Evolutionary conservation across 1,140 invertebrate species (phyloP).

Genomic region (Drosophila jambulina): DNA sequence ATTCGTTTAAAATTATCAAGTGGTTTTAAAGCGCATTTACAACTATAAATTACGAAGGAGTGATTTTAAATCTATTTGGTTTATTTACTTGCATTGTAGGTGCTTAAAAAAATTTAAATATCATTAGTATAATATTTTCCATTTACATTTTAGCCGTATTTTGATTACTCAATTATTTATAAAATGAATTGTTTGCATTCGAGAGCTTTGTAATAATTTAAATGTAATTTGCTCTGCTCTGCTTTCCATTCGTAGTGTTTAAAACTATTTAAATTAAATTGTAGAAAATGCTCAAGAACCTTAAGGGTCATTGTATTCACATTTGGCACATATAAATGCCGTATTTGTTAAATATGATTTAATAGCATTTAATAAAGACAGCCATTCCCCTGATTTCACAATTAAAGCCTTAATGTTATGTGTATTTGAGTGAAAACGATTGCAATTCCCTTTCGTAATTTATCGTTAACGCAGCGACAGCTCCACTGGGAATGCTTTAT

Average conservation of each 20-base stretch:
- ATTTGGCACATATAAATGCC: background rate
- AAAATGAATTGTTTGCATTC: too few species aligned
- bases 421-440: background rate
- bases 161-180: too few species aligned
- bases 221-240: too few species aligned
- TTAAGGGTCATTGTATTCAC: too few species aligned
- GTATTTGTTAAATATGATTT: background rate
- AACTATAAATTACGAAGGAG: too few species aligned
- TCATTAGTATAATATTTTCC: background rate
- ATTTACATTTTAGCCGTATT: too few species aligned
- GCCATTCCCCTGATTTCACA: background rate
- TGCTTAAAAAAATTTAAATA: too few species aligned
- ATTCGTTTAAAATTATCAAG: background rate
- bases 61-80: too few species aligned
- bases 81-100: background rate
- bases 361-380: background rate
- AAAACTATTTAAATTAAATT: too few species aligned
- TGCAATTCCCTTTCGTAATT: conserved; percentile 34
- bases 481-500: conserved; percentile 37
- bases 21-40: background rate
- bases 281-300: too few species aligned
- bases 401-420: background rate
- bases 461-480: conserved; percentile 18
- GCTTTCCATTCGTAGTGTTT: too few species aligned
- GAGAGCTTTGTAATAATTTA: too few species aligned